Evolutionary conservation across 2,888 invertebrate species (phyloP).

Genomic region (Drosophila robusta): DNA sequence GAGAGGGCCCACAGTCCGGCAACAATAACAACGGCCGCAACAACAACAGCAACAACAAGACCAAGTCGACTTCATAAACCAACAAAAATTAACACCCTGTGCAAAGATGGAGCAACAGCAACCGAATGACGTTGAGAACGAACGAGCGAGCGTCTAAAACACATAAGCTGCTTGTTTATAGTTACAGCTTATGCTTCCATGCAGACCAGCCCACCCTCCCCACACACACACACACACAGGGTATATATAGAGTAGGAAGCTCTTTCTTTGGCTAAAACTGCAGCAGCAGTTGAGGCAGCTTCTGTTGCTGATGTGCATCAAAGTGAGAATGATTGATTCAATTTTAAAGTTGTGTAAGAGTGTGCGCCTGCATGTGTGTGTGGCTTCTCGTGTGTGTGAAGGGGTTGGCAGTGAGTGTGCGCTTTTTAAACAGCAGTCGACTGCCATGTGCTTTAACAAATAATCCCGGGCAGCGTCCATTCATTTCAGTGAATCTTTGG

Average conservation of each 20-base stretch:
- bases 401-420: conserved; percentile 30
- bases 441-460: conserved; percentile 71
- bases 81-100: conserved; percentile 83
- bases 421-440: conserved; percentile 62
- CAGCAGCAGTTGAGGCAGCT: conserved; percentile 73
- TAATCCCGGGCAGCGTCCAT: conserved; percentile 72
- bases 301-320: conserved; percentile 84
- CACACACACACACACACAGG: neutral
- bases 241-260: conserved; percentile 21
- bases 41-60: conserved; percentile 47
- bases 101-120: conserved; percentile 65
- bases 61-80: conserved; percentile 79
- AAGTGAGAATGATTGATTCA: conserved; percentile 84
- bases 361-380: conserved; percentile 32
- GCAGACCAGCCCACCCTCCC: conserved; percentile 13
- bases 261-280: conserved; percentile 72
- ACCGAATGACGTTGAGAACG: conserved; percentile 56
- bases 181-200: conserved; percentile 79
- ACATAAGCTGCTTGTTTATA: conserved; percentile 80
- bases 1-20: conserved; percentile 29
- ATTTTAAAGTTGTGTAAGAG: conserved; percentile 79
- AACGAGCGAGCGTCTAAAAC: conserved; percentile 61
- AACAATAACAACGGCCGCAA: conserved; percentile 8
- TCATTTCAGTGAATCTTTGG: conserved; percentile 50
- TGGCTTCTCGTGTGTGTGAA: conserved; percentile 15